These are phyloP conservation scores for Neuroterus valhalla DNA, from an alignment of 1,140 invertebrate genomes.

Conservation along the genomic window DNA sequence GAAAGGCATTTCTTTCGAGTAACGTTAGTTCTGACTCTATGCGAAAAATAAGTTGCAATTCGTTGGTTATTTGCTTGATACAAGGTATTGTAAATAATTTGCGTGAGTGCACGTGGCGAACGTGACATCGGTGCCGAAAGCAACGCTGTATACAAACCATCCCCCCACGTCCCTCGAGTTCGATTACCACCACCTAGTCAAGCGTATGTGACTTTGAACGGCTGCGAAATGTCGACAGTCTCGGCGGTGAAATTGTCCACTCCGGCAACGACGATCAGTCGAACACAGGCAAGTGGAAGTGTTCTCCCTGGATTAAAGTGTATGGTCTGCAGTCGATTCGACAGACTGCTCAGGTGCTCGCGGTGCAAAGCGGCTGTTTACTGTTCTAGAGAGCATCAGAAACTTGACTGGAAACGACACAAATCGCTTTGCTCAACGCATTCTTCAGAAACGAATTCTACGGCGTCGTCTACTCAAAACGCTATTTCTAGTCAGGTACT, in stretches of 20 bases:
- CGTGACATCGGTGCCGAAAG: background rate
- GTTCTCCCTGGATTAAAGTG: slow-evolving; percentile 65
- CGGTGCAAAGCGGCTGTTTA: slow-evolving; percentile 84
- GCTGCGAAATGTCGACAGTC: slow-evolving; percentile 54
- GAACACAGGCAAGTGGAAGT: slow-evolving; percentile 49
- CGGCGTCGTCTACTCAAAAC: background rate
- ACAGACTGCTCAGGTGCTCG: slow-evolving; percentile 83
- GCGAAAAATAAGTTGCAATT: no score
- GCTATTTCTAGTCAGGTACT: slow-evolving; percentile 13
- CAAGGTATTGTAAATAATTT: slow-evolving; percentile 9
- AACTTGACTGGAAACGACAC: slow-evolving; percentile 84
- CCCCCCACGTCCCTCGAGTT: background rate
- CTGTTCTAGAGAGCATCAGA: slow-evolving; percentile 87
- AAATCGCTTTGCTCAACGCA: slow-evolving; percentile 68
- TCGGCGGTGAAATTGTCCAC: slow-evolving; percentile 32
- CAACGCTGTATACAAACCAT: background rate
- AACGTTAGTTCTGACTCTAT: background rate
- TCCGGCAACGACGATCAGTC: slow-evolving; percentile 52
- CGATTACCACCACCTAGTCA: background rate
- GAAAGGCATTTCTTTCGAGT: background rate
- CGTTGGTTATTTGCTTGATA: no score
- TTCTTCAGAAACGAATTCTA: background rate
- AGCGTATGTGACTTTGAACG: slow-evolving; percentile 56
- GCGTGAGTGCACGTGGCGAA: no score
- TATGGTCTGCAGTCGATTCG: slow-evolving; percentile 80